Base-by-base conservation (phyloP, 2,797 vertebrate species). In the Pipistrellus pipistrellus region DNA sequence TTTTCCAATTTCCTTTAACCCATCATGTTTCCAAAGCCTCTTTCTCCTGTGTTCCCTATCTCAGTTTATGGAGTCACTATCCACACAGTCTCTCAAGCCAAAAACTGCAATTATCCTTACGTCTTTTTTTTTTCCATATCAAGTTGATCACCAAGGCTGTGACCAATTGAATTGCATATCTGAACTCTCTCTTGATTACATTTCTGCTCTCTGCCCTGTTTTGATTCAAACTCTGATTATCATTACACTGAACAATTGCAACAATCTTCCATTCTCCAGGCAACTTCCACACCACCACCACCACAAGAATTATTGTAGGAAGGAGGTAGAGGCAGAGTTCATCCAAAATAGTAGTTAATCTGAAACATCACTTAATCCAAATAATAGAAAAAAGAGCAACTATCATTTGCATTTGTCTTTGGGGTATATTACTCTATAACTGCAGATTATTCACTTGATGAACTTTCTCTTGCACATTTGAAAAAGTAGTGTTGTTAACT, bases 41-140 rank as follows among this genome's bases (percentile, higher is more conserved):
- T 27, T 68, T 78, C 62, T 66, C 68, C 21, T 13, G 3, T 17
- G 32, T 81, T 85, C 23, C 51, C 20, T 59, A 3, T 85, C 51
- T 75, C 41, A 62, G 48, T 38, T 51, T 68, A 55, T 44, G 32
- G 81, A 81, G 14, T 53, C 23, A 69, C 75, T 27, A 27, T 71
- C 20, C 21, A 32, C 53, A 66, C 25, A 57, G 68, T 64, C 30
- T 90, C 62, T 82, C 82, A 77, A 85, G 62, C 30, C 76, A 55
- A 85, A 92, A 57, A 6, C 14, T 83, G 9, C 38, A 71, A 30
- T 87, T 77, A 87, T 90, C 77, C 55, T 82, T 35, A 82, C 41
- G 27, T 62, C 51, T 64, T 51, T 25, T n/a, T 59, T 5, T 78
- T 32, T 84, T 66, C 75, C 66, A 68, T 68, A 38, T 18, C 57